phyloP scores from a whole-genome alignment of 2,113 vertebrate genomes.

The Bungarus multicinctus region DNA sequence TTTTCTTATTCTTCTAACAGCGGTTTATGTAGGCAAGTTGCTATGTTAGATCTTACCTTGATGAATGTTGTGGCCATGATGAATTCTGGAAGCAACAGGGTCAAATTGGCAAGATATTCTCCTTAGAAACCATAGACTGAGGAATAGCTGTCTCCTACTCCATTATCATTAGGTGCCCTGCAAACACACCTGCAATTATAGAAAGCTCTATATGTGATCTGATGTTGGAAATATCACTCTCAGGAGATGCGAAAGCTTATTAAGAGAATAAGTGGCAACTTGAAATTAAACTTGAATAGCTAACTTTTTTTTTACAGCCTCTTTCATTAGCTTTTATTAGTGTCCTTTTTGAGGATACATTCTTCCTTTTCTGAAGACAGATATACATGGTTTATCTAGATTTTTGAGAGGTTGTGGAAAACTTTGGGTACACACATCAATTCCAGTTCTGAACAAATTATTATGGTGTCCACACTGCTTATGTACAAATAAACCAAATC shows the following conservation, averaged over 20 bases:
- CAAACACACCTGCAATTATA: constrained; percentile 33
- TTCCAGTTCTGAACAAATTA: neutral
- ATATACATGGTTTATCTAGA: neutral
- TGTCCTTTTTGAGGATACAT: neutral
- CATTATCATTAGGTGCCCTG: constrained; percentile 9
- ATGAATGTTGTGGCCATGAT: constrained; percentile 23
- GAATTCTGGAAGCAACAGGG: constrained; percentile 27
- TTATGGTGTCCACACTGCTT: neutral
- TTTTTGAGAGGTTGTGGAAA: neutral
- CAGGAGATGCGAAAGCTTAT: constrained; percentile 13
- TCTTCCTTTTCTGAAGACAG: neutral
- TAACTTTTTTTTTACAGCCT: constrained; percentile 4
- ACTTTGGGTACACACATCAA: neutral
- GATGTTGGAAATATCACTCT: neutral
- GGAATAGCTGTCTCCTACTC: constrained; percentile 11
- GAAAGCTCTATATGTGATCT: neutral
- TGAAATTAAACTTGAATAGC: neutral
- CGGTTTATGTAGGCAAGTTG: constrained; percentile 13
- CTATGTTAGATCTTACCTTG: constrained; percentile 23
- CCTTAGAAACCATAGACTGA: constrained; percentile 20
- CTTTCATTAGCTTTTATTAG: neutral
- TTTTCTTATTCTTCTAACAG: constrained; percentile 7
- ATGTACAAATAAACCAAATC: neutral
- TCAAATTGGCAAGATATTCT: constrained; percentile 36
- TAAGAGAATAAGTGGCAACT: neutral